These are phyloP conservation scores for Paraplagusia blochii DNA, from an alignment of 2,113 vertebrate genomes.

Conservation along the genomic window DNA sequence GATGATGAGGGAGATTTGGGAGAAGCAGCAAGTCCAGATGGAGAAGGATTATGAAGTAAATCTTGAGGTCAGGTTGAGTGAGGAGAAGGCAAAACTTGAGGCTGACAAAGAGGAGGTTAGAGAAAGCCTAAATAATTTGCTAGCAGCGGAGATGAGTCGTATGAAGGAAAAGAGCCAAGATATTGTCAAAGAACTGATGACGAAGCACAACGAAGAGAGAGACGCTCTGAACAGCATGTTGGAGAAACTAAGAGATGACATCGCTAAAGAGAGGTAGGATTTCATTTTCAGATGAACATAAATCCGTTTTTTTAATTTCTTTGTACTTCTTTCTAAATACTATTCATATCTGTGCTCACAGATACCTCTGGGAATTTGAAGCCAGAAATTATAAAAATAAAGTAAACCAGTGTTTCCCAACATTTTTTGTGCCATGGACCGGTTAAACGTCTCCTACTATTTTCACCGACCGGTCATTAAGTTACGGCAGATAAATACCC, in stretches of 20 bases:
- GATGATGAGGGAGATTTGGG: slow-evolving; percentile 66
- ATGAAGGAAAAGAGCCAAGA: slow-evolving; percentile 65
- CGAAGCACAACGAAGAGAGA: slow-evolving; percentile 74
- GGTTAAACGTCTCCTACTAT: too few species aligned
- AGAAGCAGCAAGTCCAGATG: slow-evolving; percentile 69
- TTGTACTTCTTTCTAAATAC: too few species aligned
- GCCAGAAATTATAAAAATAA: too few species aligned
- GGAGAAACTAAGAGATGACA: slow-evolving; percentile 77
- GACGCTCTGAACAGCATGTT: slow-evolving; percentile 71
- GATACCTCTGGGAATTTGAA: too few species aligned
- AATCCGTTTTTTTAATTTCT: neutral
- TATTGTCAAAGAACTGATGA: slow-evolving; percentile 66
- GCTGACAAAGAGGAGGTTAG: slow-evolving; percentile 60
- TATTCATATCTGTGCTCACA: too few species aligned
- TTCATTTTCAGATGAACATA: neutral
- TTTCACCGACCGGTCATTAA: too few species aligned
- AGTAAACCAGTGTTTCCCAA: too few species aligned
- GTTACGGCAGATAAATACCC: too few species aligned
- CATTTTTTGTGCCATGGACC: too few species aligned
- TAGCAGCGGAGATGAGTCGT: slow-evolving; percentile 67
- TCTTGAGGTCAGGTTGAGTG: slow-evolving; percentile 69
- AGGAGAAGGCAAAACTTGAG: slow-evolving; percentile 58
- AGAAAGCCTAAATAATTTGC: slow-evolving; percentile 40
- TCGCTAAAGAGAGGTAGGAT: slow-evolving; percentile 85
- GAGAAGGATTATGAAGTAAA: slow-evolving; percentile 70